Evolutionary conservation across 1,140 invertebrate species (phyloP), one percentile per base, ranked within the genome.

Genomic region (Phocides pigmalion): DNA sequence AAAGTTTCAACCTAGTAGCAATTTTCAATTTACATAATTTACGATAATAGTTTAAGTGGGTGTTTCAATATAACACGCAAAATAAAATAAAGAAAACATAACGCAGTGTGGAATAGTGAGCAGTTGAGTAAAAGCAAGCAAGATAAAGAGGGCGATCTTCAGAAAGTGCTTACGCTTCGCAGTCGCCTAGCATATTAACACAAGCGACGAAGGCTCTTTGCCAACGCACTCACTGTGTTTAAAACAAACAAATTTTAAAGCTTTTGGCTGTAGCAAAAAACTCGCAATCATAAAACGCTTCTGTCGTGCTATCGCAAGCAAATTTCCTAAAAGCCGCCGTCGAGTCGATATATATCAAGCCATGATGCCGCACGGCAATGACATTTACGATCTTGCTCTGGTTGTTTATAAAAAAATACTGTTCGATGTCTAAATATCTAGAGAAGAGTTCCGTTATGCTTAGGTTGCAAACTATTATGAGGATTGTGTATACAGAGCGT

Each of bases 381-480:
- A 50, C 25, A 35, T 50, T 35, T 50, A 50, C 25, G 25, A 50
- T 50, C 14, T 14, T 28, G 11, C 12, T 15, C 22, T 11, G 35
- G 35, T 14, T 12, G 35, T 14, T 39, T n/a, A 28, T 50, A 49
- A 15, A 50, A 49, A 49, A 47, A 49, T 4, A 15, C 22, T 28
- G 46, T 9, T 49, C 46, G 22, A 28, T 15, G n/a, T 9, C 46
- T 15, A 49, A 49, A 49, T 15, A 49, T 28, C 3, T 35, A 19
- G 35, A 3, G 12, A 39, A 9, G 32, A 4, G 9, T 37, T 62
- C 51, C 46, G 58, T 39, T 47, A 51, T 64, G 37, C 14, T n/a
- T 15, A 37, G 28, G 4, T 35, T 51, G 20, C 42, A 62, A 65
- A 69, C 56, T 56, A 51, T 59, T 56, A 62, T 62, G 53, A 59